Evolutionary conservation across 1,140 invertebrate genomes (phyloP).

Genomic region (Cataglyphis hispanica): DNA sequence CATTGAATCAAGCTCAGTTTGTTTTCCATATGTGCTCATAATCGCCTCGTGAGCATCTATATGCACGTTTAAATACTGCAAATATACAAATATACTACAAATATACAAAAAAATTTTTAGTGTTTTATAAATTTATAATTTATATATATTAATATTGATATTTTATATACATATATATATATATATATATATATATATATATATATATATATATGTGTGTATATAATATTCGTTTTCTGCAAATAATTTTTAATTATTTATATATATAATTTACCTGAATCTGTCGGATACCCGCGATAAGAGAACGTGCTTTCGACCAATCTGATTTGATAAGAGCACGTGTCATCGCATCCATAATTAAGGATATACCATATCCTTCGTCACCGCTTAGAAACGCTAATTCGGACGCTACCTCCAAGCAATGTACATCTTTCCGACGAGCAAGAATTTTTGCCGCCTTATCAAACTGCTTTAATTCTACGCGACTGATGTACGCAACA

Average conservation of each 20-base stretch:
- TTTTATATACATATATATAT: not conserved
- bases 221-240: no score
- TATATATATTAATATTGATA: not conserved
- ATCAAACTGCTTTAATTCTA: constrained; percentile 77
- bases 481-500: constrained; percentile 63
- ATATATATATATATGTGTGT: no score
- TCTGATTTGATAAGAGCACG: constrained; percentile 71
- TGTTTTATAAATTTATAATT: constrained; percentile 11
- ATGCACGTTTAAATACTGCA: constrained; percentile 73
- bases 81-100: constrained; percentile 35
- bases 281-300: constrained; percentile 75
- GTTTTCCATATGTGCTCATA: constrained; percentile 44
- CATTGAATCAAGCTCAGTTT: constrained; percentile 61
- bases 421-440: constrained; percentile 73
- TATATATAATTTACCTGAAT: constrained; percentile 67
- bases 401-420: constrained; percentile 78
- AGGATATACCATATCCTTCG: constrained; percentile 68
- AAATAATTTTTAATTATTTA: not conserved
- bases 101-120: constrained; percentile 32
- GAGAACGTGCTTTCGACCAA: constrained; percentile 62
- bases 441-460: constrained; percentile 79
- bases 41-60: constrained; percentile 74
- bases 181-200: no score
- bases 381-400: constrained; percentile 78
- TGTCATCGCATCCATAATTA: constrained; percentile 79